Evolutionary conservation across 2,888 invertebrate genomes (phyloP).

Genomic region (Parnassius mnemosyne): DNA sequence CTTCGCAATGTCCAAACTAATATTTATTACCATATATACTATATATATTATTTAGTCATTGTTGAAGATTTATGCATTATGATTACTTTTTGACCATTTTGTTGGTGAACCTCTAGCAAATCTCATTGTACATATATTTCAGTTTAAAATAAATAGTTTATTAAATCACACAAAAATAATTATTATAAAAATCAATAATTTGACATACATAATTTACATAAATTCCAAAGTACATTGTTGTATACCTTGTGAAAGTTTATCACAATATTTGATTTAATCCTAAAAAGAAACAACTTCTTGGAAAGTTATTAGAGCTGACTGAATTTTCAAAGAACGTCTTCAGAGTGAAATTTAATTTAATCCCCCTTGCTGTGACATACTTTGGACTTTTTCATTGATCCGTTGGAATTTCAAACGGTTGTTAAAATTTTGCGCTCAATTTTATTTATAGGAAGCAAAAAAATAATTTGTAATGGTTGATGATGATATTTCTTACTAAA

Average conservation of each 20-base stretch:
- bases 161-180: too few species aligned
- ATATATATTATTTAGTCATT: too few species aligned
- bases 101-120: too few species aligned
- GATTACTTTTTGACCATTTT: too few species aligned
- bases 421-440: conserved; percentile 1
- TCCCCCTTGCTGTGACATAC: conserved; percentile 1
- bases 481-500: too few species aligned
- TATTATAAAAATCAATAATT: background rate
- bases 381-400: conserved; percentile 15
- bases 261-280: conserved; percentile 16
- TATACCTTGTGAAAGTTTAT: conserved; percentile 16
- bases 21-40: too few species aligned
- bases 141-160: too few species aligned
- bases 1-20: too few species aligned
- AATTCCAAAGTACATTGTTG: conserved; percentile 4
- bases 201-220: background rate
- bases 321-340: conserved; percentile 13
- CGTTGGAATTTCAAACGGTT: conserved; percentile 11
- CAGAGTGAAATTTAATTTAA: conserved; percentile 21
- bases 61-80: too few species aligned
- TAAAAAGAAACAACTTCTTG: conserved; percentile 24
- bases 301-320: conserved; percentile 21
- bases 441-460: too few species aligned
- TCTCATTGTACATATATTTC: too few species aligned
- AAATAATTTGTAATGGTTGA: too few species aligned